Percentiles rank a stretch among this genome's conserved stretches.
phyloP scores from a whole-genome alignment of 1,140 invertebrate species.

The Drosophila bifasciata region DNA sequence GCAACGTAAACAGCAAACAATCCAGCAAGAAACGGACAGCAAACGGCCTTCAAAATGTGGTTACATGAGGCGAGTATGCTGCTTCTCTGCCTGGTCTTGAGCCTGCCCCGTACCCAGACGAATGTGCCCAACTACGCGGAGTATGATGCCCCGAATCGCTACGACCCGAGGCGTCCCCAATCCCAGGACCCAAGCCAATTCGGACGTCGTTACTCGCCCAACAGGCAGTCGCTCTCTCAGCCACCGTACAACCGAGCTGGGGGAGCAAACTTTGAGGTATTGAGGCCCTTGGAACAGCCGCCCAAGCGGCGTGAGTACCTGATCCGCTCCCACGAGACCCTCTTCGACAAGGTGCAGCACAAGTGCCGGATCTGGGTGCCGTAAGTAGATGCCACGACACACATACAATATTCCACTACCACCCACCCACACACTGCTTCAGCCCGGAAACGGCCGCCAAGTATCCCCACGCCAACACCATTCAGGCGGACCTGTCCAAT shows the following conservation, averaged over 20 bases:
- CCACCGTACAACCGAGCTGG: constrained; percentile 33
- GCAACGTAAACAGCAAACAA: constrained; percentile 6
- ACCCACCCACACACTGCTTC: neutral
- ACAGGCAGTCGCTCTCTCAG: constrained; percentile 23
- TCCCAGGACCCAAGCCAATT: constrained; percentile 15
- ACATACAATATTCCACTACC: too few relatives aligned
- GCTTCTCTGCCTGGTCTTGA: constrained; percentile 18
- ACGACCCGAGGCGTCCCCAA: constrained; percentile 14
- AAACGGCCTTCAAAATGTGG: constrained; percentile 20
- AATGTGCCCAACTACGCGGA: constrained; percentile 41
- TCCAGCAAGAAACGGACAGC: neutral
- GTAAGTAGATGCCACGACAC: constrained; percentile 46
- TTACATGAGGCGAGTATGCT: constrained; percentile 9
- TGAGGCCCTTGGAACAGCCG: neutral
- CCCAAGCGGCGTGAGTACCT: constrained; percentile 52
- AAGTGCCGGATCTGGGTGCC: constrained; percentile 76
- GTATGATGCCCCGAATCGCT: constrained; percentile 36
- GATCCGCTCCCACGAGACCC: constrained; percentile 50
- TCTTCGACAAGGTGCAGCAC: constrained; percentile 29
- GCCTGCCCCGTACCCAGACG: constrained; percentile 11
- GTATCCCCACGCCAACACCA: constrained; percentile 39
- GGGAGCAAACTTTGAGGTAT: constrained; percentile 17
- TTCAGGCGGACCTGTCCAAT: constrained; percentile 60
- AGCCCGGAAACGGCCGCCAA: constrained; percentile 60
- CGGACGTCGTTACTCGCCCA: constrained; percentile 5